Percentiles rank a stretch among this genome's conserved stretches.
phyloP scores from a whole-genome alignment of 2,888 invertebrate species.

The Pheosia tremula region DNA sequence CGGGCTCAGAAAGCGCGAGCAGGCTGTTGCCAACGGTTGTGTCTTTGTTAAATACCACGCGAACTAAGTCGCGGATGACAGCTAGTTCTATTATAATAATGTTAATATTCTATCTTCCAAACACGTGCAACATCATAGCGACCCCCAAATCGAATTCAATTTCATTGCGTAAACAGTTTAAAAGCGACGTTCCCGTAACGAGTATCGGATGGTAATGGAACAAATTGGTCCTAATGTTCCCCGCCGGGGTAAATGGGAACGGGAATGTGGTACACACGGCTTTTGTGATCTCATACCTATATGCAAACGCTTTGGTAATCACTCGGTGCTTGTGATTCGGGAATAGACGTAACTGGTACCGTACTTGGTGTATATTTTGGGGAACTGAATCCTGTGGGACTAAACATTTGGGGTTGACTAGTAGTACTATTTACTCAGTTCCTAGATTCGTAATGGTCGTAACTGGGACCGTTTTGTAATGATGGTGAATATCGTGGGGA shows the following conservation, averaged over 20 bases:
- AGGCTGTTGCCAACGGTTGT: too few species aligned
- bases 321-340: slow-evolving; percentile 32
- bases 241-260: slow-evolving; percentile 13
- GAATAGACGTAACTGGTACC: slow-evolving; percentile 22
- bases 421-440: slow-evolving; percentile 14
- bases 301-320: slow-evolving; percentile 30
- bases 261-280: slow-evolving; percentile 11
- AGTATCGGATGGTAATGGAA: slow-evolving; percentile 65
- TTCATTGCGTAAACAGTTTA: slow-evolving; percentile 58
- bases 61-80: too few species aligned
- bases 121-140: slow-evolving; percentile 34
- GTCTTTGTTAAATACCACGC: too few species aligned
- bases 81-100: too few species aligned
- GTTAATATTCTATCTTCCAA: not conserved
- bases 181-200: slow-evolving; percentile 52
- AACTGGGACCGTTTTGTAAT: too few species aligned
- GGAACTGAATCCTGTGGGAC: too few species aligned
- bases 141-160: slow-evolving; percentile 40
- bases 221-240: slow-evolving; percentile 64
- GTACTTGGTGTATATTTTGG: too few species aligned
- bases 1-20: too few species aligned
- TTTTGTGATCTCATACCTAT: slow-evolving; percentile 22
- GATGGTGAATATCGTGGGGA: too few species aligned
- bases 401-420: too few species aligned
- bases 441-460: slow-evolving; percentile 2